phyloP scores from a whole-genome alignment of 2,113 vertebrate genomes.

The Catharus minimus region DNA sequence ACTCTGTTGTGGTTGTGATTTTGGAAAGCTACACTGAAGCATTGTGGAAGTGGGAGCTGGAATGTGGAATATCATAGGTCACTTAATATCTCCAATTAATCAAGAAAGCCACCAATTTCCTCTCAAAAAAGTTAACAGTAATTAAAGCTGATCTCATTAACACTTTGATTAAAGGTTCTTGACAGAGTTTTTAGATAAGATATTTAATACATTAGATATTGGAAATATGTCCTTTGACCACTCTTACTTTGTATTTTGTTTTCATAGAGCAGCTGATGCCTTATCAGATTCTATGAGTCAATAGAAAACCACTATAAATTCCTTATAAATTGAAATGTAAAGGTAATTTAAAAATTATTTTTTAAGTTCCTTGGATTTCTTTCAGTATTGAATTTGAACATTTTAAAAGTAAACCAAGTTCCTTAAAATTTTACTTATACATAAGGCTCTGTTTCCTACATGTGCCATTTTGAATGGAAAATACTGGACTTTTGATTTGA shows the following conservation, averaged over 20 bases:
- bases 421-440: neutral
- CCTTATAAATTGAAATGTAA: neutral
- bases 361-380: neutral
- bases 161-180: neutral
- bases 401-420: neutral
- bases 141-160: neutral
- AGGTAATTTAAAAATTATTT: neutral
- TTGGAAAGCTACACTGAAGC: neutral
- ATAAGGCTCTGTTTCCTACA: neutral
- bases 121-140: neutral
- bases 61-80: neutral
- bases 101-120: neutral
- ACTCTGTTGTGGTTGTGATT: rapidly evolving
- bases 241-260: neutral
- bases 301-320: rapidly evolving
- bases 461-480: neutral
- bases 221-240: neutral
- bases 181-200: neutral
- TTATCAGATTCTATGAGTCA: neutral
- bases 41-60: neutral
- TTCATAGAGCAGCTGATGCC: neutral
- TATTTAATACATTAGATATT: neutral
- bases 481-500: neutral
- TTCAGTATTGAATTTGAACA: neutral
- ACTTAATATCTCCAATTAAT: neutral